These are phyloP conservation scores for Caenorhabditis drosophilae DNA, from an alignment of 2,888 invertebrate species.

Conservation along the genomic window DNA sequence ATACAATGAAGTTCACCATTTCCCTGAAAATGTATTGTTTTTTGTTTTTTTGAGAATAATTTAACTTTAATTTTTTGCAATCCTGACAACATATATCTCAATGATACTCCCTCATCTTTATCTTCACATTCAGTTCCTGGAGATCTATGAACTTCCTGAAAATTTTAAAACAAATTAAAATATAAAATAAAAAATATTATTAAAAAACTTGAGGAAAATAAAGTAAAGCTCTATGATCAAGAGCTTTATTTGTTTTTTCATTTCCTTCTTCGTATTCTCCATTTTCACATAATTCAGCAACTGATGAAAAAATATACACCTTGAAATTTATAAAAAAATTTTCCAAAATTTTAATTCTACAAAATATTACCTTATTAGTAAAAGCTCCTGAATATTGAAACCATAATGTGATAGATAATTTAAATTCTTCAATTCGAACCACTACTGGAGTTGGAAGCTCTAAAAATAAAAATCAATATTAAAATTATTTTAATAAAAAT, in stretches of 20 bases:
- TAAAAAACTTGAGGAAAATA: conserved; percentile 41
- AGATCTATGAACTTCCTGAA: conserved; percentile 49
- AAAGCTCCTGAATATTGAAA: conserved; percentile 68
- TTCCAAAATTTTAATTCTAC: too few relatives aligned
- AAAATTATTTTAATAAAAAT: not conserved
- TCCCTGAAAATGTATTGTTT: conserved; percentile 5
- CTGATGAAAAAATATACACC: conserved; percentile 64
- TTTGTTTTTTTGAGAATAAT: not conserved
- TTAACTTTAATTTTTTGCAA: conserved; percentile 56
- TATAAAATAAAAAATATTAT: not conserved
- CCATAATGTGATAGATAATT: conserved; percentile 63
- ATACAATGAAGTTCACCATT: conserved; percentile 48
- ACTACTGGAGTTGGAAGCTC: conserved; percentile 66
- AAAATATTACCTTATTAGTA: conserved; percentile 66
- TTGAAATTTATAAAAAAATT: too few relatives aligned
- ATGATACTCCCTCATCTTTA: conserved; percentile 64
- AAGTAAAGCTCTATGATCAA: conserved; percentile 58
- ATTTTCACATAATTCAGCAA: conserved; percentile 44
- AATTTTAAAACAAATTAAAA: not conserved
- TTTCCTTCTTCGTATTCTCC: conserved; percentile 28
- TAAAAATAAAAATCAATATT: conserved; percentile 32
- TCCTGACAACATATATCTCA: conserved; percentile 59
- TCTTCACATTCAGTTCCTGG: conserved; percentile 53
- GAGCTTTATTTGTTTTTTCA: conserved; percentile 47
- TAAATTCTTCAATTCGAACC: conserved; percentile 48